Percentiles rank a stretch among this genome's conserved stretches.
Conservation (phyloP, 2,113 vertebrate genomes). For the Callospermophilus lateralis region DNA sequence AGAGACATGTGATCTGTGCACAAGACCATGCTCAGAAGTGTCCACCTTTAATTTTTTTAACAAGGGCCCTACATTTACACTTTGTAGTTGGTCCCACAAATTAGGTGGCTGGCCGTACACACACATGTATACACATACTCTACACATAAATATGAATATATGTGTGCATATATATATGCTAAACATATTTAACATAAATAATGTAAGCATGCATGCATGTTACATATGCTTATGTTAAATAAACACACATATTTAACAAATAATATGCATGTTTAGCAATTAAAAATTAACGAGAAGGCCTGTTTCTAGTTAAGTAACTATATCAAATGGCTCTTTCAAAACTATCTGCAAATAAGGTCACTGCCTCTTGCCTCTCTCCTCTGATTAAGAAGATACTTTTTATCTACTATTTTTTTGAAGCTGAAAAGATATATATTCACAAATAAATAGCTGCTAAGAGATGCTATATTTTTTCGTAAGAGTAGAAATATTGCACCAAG, state of each 20-base stretch:
- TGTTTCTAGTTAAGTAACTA: slow-evolving; percentile 4
- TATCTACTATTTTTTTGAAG: background rate
- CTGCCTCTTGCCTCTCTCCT: background rate
- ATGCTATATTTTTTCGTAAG: background rate
- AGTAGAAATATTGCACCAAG: background rate
- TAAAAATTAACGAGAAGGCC: background rate
- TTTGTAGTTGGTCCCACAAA: background rate
- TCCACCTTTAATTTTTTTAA: background rate
- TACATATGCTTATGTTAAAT: background rate
- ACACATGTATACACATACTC: background rate
- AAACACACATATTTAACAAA: background rate
- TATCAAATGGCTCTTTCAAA: slow-evolving; percentile 39
- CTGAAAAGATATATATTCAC: slow-evolving; percentile 15
- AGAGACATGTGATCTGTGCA: background rate
- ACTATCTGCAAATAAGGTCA: background rate
- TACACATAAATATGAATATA: too few relatives aligned
- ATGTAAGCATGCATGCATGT: background rate
- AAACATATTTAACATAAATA: background rate
- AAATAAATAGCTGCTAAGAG: slow-evolving; percentile 21
- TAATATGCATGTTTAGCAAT: background rate
- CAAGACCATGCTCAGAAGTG: background rate
- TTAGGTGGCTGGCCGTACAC: background rate
- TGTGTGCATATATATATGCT: background rate
- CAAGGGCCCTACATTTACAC: background rate
- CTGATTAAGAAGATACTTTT: background rate